phyloP scores from a whole-genome alignment of 2,113 vertebrate species.

The Ranitomeya imitator region DNA sequence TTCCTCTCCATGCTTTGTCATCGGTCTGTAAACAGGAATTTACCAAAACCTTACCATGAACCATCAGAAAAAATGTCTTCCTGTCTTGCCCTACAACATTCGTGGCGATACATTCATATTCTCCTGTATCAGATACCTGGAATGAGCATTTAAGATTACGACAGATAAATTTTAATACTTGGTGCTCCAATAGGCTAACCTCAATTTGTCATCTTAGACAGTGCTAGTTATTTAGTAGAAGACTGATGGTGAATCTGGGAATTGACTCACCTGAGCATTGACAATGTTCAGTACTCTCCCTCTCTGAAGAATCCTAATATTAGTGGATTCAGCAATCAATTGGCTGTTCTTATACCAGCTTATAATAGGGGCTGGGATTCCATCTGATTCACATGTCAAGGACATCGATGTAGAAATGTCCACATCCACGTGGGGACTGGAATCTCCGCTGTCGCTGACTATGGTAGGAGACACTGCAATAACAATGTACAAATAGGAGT shows the following conservation, averaged over 20 bases:
- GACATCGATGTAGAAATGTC: constrained; percentile 73
- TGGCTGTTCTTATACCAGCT: constrained; percentile 92
- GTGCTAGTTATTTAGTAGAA: background rate
- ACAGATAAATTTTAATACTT: background rate
- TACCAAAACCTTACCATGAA: constrained; percentile 80
- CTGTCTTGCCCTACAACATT: constrained; percentile 93
- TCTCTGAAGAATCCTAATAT: constrained; percentile 70
- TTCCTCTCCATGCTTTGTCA: background rate
- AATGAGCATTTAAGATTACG: constrained; percentile 53
- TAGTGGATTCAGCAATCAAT: constrained; percentile 73
- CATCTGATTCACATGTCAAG: constrained; percentile 88
- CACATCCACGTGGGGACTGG: constrained; percentile 78
- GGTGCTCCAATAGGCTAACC: background rate
- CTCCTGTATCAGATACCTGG: constrained; percentile 93
- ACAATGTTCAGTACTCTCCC: constrained; percentile 82
- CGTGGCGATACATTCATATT: constrained; percentile 92
- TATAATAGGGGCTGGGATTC: constrained; percentile 86
- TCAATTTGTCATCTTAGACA: background rate
- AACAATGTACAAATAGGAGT: background rate
- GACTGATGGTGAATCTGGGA: background rate
- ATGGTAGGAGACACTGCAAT: constrained; percentile 90
- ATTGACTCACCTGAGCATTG: constrained; percentile 79
- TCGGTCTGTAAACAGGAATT: background rate
- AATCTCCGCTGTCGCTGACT: constrained; percentile 77
- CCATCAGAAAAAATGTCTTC: constrained; percentile 93